Evolutionary conservation across 2,113 vertebrate species (phyloP), one percentile per base, ranked within the genome.

Genomic region (Pelvicachromis taeniatus): DNA sequence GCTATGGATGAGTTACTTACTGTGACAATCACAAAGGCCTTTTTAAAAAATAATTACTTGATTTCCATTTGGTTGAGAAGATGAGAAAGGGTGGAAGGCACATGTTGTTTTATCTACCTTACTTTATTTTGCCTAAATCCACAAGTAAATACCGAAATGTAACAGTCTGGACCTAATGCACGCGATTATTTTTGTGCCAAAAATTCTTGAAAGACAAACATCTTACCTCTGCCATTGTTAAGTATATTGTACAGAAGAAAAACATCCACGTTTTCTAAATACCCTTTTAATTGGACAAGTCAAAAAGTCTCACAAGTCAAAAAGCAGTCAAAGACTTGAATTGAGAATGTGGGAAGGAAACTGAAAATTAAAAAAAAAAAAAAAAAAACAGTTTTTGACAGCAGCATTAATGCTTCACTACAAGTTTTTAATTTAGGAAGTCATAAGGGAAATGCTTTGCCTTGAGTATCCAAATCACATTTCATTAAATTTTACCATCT

Each of bases 401-500:
- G 77, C 56, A 81, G 77, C 17, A n/a, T 26, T 89, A 85, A 93
- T 91, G 82, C 77, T 80, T 54, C 45, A 81, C 81, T 81, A 85
- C 53, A 83, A 81, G 79, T 85, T 90, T 92, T 88, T 77, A 31
- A 92, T 93, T 89, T 80, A 70, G 33, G 82, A 87, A 78, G 81
- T 52, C 84, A 77, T 83, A n/a, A 85, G 85, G 80, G 83, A 85
- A 84, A 84, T 75, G 54, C 54, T 88, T 92, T 87, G 83, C 91
- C 86, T 83, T 84, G 88, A 88, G 83, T 87, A 88, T 86, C 84
- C 81, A 82, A 87, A 93, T 94, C 88, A 83, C 78, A 91, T 90
- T 92, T 94, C 63, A 89, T 91, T 90, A 92, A 75, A 89, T 91
- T 90, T 79, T 82, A 91, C 90, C 89, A 91, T 93, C 88, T 92